Conservation (phyloP, 2,888 invertebrate species). For the Autographa gamma region DNA sequence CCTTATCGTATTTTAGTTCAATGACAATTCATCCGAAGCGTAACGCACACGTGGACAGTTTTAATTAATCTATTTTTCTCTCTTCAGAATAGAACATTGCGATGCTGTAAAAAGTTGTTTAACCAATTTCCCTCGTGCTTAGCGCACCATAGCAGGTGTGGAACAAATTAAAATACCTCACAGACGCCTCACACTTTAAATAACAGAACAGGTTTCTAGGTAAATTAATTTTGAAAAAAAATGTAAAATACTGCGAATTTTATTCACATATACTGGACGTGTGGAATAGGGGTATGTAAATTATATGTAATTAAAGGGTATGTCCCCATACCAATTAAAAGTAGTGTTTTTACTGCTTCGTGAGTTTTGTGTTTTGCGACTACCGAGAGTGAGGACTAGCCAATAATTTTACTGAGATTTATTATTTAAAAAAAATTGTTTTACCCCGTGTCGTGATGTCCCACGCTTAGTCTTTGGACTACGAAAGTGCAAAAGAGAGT, state of each 20-base stretch:
- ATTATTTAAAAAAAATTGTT: too few species aligned
- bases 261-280: not conserved
- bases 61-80: slow-evolving; percentile 16
- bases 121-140: slow-evolving; percentile 21
- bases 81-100: slow-evolving; percentile 12
- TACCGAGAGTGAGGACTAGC: too few species aligned
- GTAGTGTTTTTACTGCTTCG: too few species aligned
- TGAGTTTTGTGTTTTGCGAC: too few species aligned
- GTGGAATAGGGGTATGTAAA: not conserved
- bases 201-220: slow-evolving; percentile 9
- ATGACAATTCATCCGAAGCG: not conserved
- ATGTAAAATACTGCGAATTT: not conserved
- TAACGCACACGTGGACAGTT: not conserved
- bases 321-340: not conserved
- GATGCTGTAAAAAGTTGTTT: slow-evolving; percentile 8
- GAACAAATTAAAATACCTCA: slow-evolving; percentile 18
- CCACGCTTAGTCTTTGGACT: too few species aligned
- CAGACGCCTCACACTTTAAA: not conserved
- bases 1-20: too few species aligned
- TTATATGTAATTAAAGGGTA: not conserved
- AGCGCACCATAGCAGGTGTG: slow-evolving; percentile 1
- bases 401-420: too few species aligned
- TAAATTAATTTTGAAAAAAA: slow-evolving; percentile 14
- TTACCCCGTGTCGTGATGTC: too few species aligned
- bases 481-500: too few species aligned